A percentile compares a stretch with the other conserved stretches of the same genome.
Conservation (phyloP, 2,888 invertebrate species). For the Drosophila koepferae region DNA sequence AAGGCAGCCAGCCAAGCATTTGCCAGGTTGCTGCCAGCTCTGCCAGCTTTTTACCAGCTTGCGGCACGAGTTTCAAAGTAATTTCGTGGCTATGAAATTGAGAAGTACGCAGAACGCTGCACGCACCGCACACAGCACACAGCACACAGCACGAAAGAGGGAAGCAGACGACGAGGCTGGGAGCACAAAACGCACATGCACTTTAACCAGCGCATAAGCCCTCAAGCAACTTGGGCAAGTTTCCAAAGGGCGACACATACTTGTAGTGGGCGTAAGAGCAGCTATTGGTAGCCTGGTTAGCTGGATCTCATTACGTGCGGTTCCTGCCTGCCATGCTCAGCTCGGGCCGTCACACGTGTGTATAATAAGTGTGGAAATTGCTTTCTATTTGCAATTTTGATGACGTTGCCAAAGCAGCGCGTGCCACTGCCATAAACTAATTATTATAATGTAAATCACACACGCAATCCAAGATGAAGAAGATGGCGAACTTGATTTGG, state of each 20-base stretch:
- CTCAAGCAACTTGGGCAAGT: slow-evolving; percentile 30
- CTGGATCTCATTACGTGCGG: slow-evolving; percentile 29
- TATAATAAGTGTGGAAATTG: slow-evolving; percentile 65
- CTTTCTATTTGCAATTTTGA: slow-evolving; percentile 70
- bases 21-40: slow-evolving; percentile 17
- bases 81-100: slow-evolving; percentile 50
- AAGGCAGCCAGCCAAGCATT: slow-evolving; percentile 21
- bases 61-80: slow-evolving; percentile 65
- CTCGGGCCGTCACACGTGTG: slow-evolving; percentile 41
- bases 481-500: slow-evolving; percentile 19
- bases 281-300: slow-evolving; percentile 19
- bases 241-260: not conserved
- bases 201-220: slow-evolving; percentile 24
- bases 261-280: slow-evolving; percentile 21
- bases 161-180: not conserved
- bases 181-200: slow-evolving; percentile 33
- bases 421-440: slow-evolving; percentile 61
- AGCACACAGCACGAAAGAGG: not conserved
- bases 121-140: not conserved
- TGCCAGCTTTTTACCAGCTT: slow-evolving; percentile 12
- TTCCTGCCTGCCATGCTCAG: slow-evolving; percentile 7
- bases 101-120: slow-evolving; percentile 22
- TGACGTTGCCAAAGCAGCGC: slow-evolving; percentile 37
- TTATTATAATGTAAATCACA: slow-evolving; percentile 68
- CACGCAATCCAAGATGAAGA: slow-evolving; percentile 33